Percentiles rank a stretch among this genome's conserved stretches.
Evolutionary conservation across 2,113 vertebrate species (phyloP).

Genomic region (Delphinapterus leucas): DNA sequence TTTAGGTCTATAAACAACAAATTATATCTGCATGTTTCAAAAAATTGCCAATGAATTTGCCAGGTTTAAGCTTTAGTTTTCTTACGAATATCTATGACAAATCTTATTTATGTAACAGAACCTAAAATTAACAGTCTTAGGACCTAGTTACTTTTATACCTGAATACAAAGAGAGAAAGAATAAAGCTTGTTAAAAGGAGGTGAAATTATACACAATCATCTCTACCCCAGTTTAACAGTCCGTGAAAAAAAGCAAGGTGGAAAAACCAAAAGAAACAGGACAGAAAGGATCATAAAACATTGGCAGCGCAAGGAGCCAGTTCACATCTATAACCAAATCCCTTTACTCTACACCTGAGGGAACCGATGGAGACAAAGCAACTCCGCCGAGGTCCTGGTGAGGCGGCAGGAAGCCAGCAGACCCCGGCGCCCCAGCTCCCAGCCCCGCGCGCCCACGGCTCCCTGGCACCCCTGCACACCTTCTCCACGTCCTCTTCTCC

Average conservation of each 20-base stretch:
- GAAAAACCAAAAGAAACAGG: not conserved
- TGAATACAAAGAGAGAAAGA: not conserved
- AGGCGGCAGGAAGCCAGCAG: not conserved
- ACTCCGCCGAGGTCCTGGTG: not conserved
- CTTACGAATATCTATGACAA: not conserved
- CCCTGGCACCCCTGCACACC: not conserved
- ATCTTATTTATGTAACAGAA: not conserved
- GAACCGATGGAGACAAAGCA: not conserved
- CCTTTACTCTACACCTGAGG: not conserved
- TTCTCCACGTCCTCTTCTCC: not conserved
- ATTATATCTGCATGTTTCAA: not conserved
- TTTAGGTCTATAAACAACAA: not conserved
- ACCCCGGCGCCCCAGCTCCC: not conserved
- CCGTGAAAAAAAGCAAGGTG: not conserved
- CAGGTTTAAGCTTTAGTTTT: not conserved
- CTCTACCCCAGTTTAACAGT: not conserved
- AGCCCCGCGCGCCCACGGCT: no score
- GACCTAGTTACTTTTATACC: not conserved
- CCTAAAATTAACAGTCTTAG: slow-evolving; percentile 33
- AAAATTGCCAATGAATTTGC: not conserved
- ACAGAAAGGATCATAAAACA: not conserved
- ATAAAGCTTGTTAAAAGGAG: not conserved
- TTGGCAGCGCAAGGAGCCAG: not conserved
- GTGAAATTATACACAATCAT: not conserved
- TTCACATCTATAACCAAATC: not conserved